A percentile compares a stretch with the other conserved stretches of the same genome.
Evolutionary conservation across 1,140 invertebrate genomes (phyloP).

Genomic region (Asbolus verrucosus): DNA sequence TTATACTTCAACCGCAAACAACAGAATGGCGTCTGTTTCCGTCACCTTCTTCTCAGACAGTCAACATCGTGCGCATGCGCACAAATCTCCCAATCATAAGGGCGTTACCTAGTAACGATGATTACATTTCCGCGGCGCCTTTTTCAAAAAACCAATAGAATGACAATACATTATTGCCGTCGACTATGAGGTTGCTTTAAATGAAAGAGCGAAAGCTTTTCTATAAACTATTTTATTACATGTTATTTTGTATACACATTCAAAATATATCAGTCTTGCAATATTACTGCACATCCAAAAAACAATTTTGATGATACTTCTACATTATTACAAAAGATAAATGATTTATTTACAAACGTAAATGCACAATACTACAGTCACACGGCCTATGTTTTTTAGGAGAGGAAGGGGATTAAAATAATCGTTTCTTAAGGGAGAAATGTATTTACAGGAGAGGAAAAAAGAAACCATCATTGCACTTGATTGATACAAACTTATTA

Average conservation of each 20-base stretch:
- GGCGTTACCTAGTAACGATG: too few species aligned
- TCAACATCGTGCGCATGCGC: too few species aligned
- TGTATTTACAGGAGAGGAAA: background rate
- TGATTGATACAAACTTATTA: constrained; percentile 13
- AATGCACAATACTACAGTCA: constrained; percentile 62
- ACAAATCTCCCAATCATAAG: too few species aligned
- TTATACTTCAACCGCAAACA: too few species aligned
- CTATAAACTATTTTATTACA: constrained; percentile 55
- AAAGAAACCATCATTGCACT: constrained; percentile 32
- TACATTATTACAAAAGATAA: constrained; percentile 44
- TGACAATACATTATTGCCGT: too few species aligned
- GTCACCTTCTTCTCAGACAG: too few species aligned
- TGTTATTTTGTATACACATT: constrained; percentile 59
- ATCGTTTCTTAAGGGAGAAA: too few species aligned
- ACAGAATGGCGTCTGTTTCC: too few species aligned
- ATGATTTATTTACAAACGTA: constrained; percentile 57
- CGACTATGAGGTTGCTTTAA: too few species aligned
- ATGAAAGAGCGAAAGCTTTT: constrained; percentile 5
- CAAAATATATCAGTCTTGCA: constrained; percentile 62
- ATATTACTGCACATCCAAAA: constrained; percentile 56
- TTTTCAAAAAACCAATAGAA: too few species aligned
- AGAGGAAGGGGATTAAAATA: background rate
- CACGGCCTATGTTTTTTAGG: constrained; percentile 57
- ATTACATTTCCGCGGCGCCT: too few species aligned
- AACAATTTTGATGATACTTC: constrained; percentile 41